Evolutionary conservation across 2,797 vertebrate species (phyloP).

Genomic region (Orientallactaga sibirica): DNA sequence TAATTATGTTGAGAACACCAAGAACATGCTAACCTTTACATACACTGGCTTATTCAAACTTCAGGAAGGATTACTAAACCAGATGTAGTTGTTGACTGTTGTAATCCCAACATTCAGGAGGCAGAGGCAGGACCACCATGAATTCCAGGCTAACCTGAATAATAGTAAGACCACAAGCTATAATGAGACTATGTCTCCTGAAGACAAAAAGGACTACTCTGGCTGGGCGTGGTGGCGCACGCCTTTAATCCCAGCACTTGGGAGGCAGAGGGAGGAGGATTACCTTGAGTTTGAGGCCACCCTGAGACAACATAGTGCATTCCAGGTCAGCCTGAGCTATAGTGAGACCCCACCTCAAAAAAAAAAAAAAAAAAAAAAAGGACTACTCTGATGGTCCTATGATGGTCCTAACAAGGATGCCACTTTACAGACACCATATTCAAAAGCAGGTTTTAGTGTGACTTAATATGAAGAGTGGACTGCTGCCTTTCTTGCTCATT

Average conservation of each 20-base stretch:
- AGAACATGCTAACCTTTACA: background rate
- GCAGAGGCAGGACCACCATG: background rate
- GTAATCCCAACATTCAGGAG: background rate
- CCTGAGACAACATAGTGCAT: too few relatives aligned
- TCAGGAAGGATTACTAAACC: background rate
- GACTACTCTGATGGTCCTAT: background rate
- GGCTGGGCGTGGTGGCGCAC: background rate
- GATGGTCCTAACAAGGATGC: background rate
- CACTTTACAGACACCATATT: background rate
- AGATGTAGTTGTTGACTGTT: background rate
- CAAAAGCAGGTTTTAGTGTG: background rate
- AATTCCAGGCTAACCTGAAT: background rate
- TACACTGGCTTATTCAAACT: background rate
- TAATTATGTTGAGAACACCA: background rate
- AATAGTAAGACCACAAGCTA: background rate
- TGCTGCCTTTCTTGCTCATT: conserved; percentile 11
- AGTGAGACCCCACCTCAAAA: too few relatives aligned
- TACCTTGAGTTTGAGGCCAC: too few relatives aligned
- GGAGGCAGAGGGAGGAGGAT: too few relatives aligned
- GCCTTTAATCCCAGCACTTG: too few relatives aligned
- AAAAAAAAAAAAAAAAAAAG: background rate
- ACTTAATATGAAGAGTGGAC: background rate
- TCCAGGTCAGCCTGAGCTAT: too few relatives aligned
- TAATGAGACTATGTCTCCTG: background rate
- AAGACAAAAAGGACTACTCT: background rate